A percentile compares a stretch with the other conserved stretches of the same genome.
Conservation (phyloP, 2,888 invertebrate species). For the Teleiodes luculella region DNA sequence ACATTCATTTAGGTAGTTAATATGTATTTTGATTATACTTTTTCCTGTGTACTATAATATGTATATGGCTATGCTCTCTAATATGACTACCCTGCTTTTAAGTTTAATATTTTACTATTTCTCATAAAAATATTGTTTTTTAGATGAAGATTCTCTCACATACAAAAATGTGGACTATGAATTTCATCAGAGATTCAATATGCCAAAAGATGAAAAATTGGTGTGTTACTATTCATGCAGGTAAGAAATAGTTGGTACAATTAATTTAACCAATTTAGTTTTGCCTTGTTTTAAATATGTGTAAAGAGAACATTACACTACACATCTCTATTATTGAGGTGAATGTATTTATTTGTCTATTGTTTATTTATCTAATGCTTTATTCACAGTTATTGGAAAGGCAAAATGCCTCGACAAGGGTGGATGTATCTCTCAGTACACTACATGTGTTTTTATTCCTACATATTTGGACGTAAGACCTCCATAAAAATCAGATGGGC, state of each 20-base stretch:
- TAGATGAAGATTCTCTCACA: slow-evolving; percentile 90
- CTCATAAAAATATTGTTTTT: background rate
- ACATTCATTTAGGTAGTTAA: no score
- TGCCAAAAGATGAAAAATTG: slow-evolving; percentile 95
- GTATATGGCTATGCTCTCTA: no score
- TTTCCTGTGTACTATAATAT: no score
- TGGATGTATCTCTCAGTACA: slow-evolving; percentile 98
- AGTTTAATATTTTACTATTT: background rate
- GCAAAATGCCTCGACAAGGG: slow-evolving; percentile 95
- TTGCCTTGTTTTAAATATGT: no score
- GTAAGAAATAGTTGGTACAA: slow-evolving; percentile 70
- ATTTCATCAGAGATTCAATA: slow-evolving; percentile 92
- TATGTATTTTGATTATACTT: no score
- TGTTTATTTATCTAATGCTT: background rate
- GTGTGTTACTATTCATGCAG: slow-evolving; percentile 97
- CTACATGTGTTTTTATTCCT: slow-evolving; percentile 97
- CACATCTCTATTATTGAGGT: no score
- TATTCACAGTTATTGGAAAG: slow-evolving; percentile 91
- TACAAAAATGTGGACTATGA: slow-evolving; percentile 88
- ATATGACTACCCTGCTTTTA: no score
- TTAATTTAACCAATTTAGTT: no score
- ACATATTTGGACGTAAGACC: slow-evolving; percentile 93
- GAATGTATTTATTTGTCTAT: no score
- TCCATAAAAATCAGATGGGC: slow-evolving; percentile 93
- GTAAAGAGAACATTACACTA: no score